phyloP scores from a whole-genome alignment of 2,797 vertebrate genomes.

The Falco novaeseelandiae region DNA sequence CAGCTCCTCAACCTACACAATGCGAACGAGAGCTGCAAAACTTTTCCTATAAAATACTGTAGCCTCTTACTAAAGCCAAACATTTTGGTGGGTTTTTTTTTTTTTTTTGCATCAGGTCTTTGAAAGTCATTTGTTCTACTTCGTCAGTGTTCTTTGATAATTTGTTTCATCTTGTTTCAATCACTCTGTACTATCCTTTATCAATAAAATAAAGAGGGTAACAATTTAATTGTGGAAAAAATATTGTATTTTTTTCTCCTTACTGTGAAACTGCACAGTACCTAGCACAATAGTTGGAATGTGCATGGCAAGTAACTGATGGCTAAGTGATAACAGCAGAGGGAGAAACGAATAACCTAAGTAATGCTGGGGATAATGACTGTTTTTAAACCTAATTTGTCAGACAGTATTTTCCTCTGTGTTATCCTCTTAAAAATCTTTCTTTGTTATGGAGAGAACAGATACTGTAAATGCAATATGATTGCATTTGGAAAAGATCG shows the following conservation, averaged over 20 bases:
- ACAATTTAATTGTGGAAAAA: neutral
- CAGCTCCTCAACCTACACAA: neutral
- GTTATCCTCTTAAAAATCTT: neutral
- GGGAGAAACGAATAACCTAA: neutral
- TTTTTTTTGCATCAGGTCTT: neutral
- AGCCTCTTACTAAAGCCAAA: neutral
- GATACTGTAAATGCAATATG: neutral
- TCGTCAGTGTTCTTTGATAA: neutral
- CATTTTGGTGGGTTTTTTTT: neutral
- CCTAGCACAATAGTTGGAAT: neutral
- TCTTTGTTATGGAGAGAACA: neutral
- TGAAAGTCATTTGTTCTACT: neutral
- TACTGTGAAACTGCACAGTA: neutral
- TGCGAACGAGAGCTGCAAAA: neutral
- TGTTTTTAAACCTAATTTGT: neutral
- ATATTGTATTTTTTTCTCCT: neutral
- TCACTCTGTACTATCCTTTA: neutral
- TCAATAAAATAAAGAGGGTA: neutral
- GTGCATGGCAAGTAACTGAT: neutral
- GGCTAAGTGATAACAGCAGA: neutral
- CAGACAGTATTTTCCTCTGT: neutral
- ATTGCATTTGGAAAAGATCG: neutral
- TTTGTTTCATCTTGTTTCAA: neutral
- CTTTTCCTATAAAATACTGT: neutral
- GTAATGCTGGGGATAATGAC: neutral